Conservation (phyloP, 2,797 vertebrate species). For the Enoplosus armatus region DNA sequence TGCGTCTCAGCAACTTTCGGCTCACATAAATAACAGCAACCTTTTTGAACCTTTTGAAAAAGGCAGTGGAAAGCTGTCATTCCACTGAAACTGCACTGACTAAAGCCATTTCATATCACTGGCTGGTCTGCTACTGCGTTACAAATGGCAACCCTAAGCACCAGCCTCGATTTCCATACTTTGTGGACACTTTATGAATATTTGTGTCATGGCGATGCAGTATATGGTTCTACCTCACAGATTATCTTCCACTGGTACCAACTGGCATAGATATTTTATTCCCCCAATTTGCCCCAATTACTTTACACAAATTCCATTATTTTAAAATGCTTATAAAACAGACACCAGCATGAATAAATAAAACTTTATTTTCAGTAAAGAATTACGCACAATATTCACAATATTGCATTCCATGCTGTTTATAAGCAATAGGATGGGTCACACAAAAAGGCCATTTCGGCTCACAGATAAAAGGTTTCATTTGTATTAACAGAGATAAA, state of each 20-base stretch:
- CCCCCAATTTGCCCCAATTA: background rate
- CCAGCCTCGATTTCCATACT: slow-evolving; percentile 48
- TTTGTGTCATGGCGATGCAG: slow-evolving; percentile 27
- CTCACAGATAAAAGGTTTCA: slow-evolving; percentile 20
- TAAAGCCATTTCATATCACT: background rate
- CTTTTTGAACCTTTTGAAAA: too few species aligned
- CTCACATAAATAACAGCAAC: too few species aligned
- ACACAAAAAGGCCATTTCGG: slow-evolving; percentile 14
- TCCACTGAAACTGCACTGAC: too few species aligned
- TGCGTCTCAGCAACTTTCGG: too few species aligned
- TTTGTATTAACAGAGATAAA: slow-evolving; percentile 45
- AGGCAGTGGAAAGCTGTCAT: too few species aligned
- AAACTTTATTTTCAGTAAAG: slow-evolving; percentile 84
- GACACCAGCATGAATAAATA: slow-evolving; percentile 76
- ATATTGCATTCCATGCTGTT: slow-evolving; percentile 43
- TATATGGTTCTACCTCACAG: background rate
- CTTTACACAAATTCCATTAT: background rate
- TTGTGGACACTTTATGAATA: slow-evolving; percentile 52
- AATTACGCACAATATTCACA: slow-evolving; percentile 82
- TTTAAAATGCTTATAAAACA: background rate
- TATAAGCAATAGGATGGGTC: slow-evolving; percentile 2
- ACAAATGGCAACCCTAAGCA: slow-evolving; percentile 28
- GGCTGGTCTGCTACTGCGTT: slow-evolving; percentile 8
- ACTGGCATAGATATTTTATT: background rate
- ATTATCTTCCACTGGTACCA: background rate